Evolutionary conservation across 2,888 invertebrate species (phyloP), one percentile per base, ranked within the genome.

Genomic region (Caprella mutica): DNA sequence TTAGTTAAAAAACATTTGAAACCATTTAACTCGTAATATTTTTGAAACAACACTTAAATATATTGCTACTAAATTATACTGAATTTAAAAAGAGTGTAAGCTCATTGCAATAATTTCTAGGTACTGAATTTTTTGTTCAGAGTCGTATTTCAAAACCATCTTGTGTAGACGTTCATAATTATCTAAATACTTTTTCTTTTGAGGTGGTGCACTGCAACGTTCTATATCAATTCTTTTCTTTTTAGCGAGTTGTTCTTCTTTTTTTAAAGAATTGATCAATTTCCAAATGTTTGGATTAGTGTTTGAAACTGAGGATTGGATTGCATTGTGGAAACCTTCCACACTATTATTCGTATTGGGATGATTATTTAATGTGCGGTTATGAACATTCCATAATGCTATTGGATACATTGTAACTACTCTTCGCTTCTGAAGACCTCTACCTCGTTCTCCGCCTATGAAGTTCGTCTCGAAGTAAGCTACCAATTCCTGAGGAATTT

Each of bases 341-440:
- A 54, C 8, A 53, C 54, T 46, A 29, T 54, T 56, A n/a, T 54
- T 54, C 9, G 40, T 55, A n/a, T 21, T 54, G n/a, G 40, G 26
- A 14, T 35, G 12, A 39, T 55, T 35, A 54, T 55, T 42, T 14
- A 52, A 23, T 14, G 29, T 52, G 14, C 46, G 23, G 6, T 46
- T 19, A 33, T 51, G 33, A 52, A 53, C 48, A 51, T 52, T 56
- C 56, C 56, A 56, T 3, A 56, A 14, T 38, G 55, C 52, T 3
- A 40, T 55, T 8, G 56, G 56, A 55, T 56, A 56, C n/a, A 54
- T 54, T 38, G 56, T 53, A 19, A 1, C 24, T 14, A 56, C 29
- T 56, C 56, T 52, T 12, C 56, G 50, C 21, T 29, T 55, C 17
- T 42, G 35, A 23, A 35, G 21, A 9, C 42, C 55, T 19, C 50